These are phyloP conservation scores for Camponotus pennsylvanicus DNA, from an alignment of 1,140 invertebrate species.

Conservation along the genomic window DNA sequence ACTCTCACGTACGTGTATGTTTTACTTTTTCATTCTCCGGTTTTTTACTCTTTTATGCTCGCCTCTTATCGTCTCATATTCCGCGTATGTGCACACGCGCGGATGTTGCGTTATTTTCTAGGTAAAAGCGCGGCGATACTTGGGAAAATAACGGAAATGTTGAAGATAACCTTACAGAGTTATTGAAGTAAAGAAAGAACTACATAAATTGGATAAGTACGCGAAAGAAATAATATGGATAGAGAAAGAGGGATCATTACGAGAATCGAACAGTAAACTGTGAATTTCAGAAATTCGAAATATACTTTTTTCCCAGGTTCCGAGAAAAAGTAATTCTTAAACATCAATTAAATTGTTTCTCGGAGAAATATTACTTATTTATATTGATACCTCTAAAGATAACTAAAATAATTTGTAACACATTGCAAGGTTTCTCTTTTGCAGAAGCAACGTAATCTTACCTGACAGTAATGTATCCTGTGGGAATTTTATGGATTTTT, in stretches of 20 bases:
- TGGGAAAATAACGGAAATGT: neutral
- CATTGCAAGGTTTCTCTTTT: neutral
- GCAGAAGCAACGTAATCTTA: neutral
- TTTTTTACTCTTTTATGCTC: slow-evolving; percentile 21
- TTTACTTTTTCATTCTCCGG: slow-evolving; percentile 28
- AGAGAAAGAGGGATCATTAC: neutral
- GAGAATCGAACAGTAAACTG: neutral
- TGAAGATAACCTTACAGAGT: neutral
- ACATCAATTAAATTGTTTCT: neutral
- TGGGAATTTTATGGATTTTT: slow-evolving; percentile 5
- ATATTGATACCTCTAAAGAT: neutral
- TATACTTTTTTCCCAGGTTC: neutral
- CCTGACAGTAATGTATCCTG: neutral
- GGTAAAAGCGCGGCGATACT: neutral
- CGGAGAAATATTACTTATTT: neutral
- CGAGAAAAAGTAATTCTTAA: neutral
- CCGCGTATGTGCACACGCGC: slow-evolving; percentile 10
- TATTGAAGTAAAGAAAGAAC: slow-evolving; percentile 3
- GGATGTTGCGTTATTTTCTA: slow-evolving; percentile 1
- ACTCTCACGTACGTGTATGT: neutral
- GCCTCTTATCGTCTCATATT: slow-evolving; percentile 45
- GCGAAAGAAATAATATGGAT: neutral
- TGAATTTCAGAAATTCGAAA: too few species aligned
- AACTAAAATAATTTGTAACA: slow-evolving; percentile 6
- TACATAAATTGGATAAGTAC: neutral